Evolutionary conservation across 30 jellyfish, hydroid and myxozoan species (phyloP), one percentile per base, ranked within the genome.

Genomic region (Clytia hemisphaerica): DNA sequence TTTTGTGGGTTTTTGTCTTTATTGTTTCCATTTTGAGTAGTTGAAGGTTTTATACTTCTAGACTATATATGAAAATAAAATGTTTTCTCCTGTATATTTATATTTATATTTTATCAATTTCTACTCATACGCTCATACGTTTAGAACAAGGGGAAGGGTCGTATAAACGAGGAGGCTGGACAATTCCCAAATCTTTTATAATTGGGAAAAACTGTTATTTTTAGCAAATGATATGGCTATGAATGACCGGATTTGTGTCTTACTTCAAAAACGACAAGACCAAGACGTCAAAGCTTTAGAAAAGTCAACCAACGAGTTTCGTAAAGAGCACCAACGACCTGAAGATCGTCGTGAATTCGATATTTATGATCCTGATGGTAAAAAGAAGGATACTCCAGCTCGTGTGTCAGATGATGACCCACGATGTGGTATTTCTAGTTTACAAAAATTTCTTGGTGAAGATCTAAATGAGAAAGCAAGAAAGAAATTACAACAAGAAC

Each of bases 331-430:
- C 59, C 96, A 86, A 44, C 45, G 80, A 5, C 92, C 94, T 7
- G 94, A 78, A 16, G 77, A 71, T 14, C 27, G 96, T 37, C 91
- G 84, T 29, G 96, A 86, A 64, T 86, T 86, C 82, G 96, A 86
- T 67, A 79, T 86, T 37, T 44, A 86, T 67, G 96, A 86, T 61
- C 96, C 96, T 15, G 82, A 86, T 51, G 82, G 86, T 3, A 86
- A 86, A 48, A 53, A 61, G 57, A 86, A 86, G 68, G 96, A 86
- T 29, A 66, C 73, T 51, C 87, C 96, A 3, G 96, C 96, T 10
- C 66, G 96, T 18, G 82, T 86, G 15, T 78, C 94, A 6, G 96
- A 86, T 77, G 92, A 86, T 72, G 96, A 86, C 40, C 93, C 96
- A 37, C 60, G 96, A 33, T 86, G 96, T 46, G 94, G 96, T 18